Evolutionary conservation across 92 coral and sea anemone genomes (phyloP).

Genomic region (Nematostella vectensis): DNA sequence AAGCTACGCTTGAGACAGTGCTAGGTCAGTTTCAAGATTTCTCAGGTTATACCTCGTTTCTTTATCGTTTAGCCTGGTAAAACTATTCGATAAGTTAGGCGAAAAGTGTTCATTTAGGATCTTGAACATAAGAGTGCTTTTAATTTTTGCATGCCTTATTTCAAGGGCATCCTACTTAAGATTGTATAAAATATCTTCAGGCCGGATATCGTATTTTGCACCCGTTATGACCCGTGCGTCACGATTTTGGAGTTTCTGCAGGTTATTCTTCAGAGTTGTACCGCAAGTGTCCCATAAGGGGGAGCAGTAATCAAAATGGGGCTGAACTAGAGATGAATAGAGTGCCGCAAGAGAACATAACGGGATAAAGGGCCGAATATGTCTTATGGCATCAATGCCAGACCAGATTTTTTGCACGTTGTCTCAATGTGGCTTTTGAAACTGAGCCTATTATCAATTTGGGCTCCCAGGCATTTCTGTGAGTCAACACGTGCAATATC

Average conservation of each 20-base stretch:
- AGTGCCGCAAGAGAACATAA: constrained; percentile 4
- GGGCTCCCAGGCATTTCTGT: constrained; percentile 22
- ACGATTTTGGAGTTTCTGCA: constrained; percentile 6
- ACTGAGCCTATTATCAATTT: constrained; percentile 11
- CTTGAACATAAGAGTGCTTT: constrained; percentile 14
- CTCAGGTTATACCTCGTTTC: background rate
- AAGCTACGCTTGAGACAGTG: background rate
- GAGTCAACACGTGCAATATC: background rate
- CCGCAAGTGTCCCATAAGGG: constrained; percentile 22
- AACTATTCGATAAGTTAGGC: constrained; percentile 3
- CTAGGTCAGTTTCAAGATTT: constrained; percentile 3
- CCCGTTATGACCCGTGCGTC: constrained; percentile 18
- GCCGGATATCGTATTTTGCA: constrained; percentile 9
- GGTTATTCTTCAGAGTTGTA: no score
- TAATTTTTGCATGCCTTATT: background rate
- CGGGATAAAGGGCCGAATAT: no score
- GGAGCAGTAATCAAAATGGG: constrained; percentile 27
- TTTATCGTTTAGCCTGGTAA: background rate
- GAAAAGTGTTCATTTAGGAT: constrained; percentile 16
- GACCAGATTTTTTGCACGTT: constrained; percentile 17
- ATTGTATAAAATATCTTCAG: constrained; percentile 2
- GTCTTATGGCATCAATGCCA: no score
- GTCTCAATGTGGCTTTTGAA: constrained; percentile 16
- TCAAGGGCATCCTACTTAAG: background rate
- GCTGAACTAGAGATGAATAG: constrained; percentile 12